phyloP scores from a whole-genome alignment of 2,113 vertebrate species.

The Epinephelus lanceolatus region DNA sequence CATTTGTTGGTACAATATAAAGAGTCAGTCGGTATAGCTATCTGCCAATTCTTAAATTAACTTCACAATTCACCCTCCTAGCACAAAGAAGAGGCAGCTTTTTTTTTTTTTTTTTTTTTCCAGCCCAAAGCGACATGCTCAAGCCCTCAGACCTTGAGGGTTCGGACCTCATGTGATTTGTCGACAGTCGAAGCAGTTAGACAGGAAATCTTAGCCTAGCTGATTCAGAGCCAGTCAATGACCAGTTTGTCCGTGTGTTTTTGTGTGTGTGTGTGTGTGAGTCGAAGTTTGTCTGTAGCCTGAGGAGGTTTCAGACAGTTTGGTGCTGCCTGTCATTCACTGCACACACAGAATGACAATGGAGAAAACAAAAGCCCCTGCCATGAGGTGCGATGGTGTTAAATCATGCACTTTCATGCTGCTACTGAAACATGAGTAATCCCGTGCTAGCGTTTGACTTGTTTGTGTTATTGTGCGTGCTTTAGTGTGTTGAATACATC shows the following conservation, averaged over 20 bases:
- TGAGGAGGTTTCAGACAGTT: slow-evolving; percentile 69
- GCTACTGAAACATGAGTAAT: slow-evolving; percentile 58
- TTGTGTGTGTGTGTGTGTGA: slow-evolving; percentile 25
- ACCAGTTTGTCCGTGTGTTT: slow-evolving; percentile 37
- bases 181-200: slow-evolving; percentile 43
- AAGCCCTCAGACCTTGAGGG: slow-evolving; percentile 41
- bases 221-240: slow-evolving; percentile 57
- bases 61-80: slow-evolving; percentile 53
- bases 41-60: slow-evolving; percentile 63
- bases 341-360: slow-evolving; percentile 50
- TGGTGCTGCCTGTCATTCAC: slow-evolving; percentile 51
- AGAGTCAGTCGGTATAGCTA: slow-evolving; percentile 65
- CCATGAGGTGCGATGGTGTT: slow-evolving; percentile 73
- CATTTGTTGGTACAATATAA: slow-evolving; percentile 77
- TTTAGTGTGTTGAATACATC: slow-evolving; percentile 43
- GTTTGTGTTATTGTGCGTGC: slow-evolving; percentile 27
- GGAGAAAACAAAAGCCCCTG: slow-evolving; percentile 75
- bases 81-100: slow-evolving; percentile 55
- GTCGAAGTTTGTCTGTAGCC: slow-evolving; percentile 50
- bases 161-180: slow-evolving; percentile 42
- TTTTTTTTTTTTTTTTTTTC: slow-evolving; percentile 6
- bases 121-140: slow-evolving; percentile 32
- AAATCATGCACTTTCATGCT: slow-evolving; percentile 76
- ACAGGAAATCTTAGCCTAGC: slow-evolving; percentile 47
- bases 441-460: slow-evolving; percentile 26